These are phyloP conservation scores for Tinea semifulvella DNA, from an alignment of 2,888 invertebrate genomes.

Conservation along the genomic window DNA sequence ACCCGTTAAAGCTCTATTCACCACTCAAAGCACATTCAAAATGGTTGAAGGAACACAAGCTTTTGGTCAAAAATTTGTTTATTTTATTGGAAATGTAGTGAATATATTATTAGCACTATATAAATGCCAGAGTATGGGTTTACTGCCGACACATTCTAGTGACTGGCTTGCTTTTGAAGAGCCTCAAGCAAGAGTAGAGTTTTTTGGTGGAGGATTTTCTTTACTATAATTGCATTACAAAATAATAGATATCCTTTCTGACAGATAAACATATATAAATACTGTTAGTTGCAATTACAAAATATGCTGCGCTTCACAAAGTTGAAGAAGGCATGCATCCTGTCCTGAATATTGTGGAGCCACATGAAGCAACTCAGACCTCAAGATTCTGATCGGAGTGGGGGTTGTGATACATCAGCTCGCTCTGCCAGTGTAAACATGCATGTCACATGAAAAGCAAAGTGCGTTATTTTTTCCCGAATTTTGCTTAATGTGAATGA, in stretches of 20 bases:
- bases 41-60: constrained; percentile 94
- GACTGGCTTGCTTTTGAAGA: constrained; percentile 99
- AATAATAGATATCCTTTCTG: constrained; percentile 14
- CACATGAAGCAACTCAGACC: no score
- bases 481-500: no score
- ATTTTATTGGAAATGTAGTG: constrained; percentile 91
- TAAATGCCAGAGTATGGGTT: constrained; percentile 98
- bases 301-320: constrained; percentile 32
- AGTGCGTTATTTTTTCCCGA: no score
- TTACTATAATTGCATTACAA: constrained; percentile 52
- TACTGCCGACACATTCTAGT: constrained; percentile 95
- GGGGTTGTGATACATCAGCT: no score
- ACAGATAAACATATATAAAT: no score
- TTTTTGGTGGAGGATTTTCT: constrained; percentile 83
- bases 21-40: constrained; percentile 90
- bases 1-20: constrained; percentile 94
- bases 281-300: constrained; percentile 18
- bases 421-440: no score
- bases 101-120: constrained; percentile 92
- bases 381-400: no score
- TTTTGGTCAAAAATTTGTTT: constrained; percentile 90
- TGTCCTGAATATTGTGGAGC: no score
- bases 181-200: constrained; percentile 85
- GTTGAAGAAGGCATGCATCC: no score
- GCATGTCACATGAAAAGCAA: no score